These are phyloP conservation scores for Pocillopora verrucosa DNA, from an alignment of 64 coral and sea anemone genomes.

Conservation along the genomic window DNA sequence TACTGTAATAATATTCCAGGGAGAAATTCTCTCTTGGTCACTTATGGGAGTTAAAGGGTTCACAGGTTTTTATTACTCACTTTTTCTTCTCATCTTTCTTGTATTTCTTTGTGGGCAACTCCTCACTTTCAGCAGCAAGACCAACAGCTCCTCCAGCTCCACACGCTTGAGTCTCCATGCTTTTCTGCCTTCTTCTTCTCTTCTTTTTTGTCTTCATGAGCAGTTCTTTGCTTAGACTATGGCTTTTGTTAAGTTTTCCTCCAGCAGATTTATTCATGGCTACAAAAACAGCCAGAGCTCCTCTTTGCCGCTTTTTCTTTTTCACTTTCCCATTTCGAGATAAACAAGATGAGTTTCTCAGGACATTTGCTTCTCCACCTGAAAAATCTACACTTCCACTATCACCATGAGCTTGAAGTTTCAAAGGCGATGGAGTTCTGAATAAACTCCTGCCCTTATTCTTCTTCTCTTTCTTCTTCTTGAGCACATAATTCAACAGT, in stretches of 20 bases:
- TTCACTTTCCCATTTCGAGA: conserved; percentile 5
- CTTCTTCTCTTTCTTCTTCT: conserved; percentile 38
- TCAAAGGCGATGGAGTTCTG: conserved; percentile 8
- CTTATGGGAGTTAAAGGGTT: too few relatives aligned
- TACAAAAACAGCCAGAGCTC: conserved; percentile 38
- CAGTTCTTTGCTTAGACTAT: conserved; percentile 13
- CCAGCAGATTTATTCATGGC: conserved; percentile 45
- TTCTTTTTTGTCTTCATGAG: conserved; percentile 16
- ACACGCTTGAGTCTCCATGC: not conserved
- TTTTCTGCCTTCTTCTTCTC: conserved; percentile 9
- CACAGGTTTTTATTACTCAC: not conserved
- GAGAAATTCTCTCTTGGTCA: too few relatives aligned
- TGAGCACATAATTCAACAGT: conserved; percentile 43
- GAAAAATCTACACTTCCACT: not conserved
- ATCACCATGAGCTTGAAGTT: not conserved
- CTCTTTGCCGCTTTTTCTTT: conserved; percentile 19
- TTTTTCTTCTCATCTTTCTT: conserved; percentile 36
- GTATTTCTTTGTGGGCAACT: conserved; percentile 26
- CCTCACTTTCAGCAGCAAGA: not conserved
- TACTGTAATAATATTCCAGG: too few relatives aligned
- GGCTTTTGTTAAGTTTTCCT: not conserved
- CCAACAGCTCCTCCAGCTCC: not conserved
- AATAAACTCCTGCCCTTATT: not conserved
- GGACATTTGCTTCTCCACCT: not conserved
- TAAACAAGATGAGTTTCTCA: not conserved